Conservation (phyloP, 2,888 invertebrate species). For the Dioctria linearis region DNA sequence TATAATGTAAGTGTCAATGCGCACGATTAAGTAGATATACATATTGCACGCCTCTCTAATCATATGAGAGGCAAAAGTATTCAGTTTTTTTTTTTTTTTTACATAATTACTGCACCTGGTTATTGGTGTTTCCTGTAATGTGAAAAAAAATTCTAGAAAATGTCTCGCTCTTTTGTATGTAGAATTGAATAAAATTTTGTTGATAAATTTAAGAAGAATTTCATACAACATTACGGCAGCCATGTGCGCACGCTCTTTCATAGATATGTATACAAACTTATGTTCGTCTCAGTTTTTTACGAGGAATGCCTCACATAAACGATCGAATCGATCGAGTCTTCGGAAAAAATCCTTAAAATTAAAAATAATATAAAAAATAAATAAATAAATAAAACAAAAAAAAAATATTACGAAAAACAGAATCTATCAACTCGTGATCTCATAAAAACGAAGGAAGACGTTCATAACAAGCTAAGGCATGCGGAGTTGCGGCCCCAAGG, state of each 20-base stretch:
- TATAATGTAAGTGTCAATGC: constrained; percentile 26
- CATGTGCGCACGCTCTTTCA: no score
- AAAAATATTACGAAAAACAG: constrained; percentile 12
- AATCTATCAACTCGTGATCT: constrained; percentile 51
- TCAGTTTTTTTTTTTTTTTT: neutral
- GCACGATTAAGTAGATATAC: neutral
- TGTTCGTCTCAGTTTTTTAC: neutral
- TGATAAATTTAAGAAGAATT: neutral
- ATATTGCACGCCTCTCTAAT: neutral
- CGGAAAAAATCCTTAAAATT: constrained; percentile 31
- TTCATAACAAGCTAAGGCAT: constrained; percentile 22
- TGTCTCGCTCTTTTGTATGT: neutral
- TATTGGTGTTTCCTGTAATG: neutral
- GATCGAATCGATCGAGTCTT: neutral
- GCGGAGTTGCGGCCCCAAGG: constrained; percentile 34
- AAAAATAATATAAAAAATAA: constrained; percentile 13
- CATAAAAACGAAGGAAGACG: constrained; percentile 36
- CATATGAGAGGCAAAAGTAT: neutral
- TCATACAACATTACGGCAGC: neutral
- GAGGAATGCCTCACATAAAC: constrained; percentile 2
- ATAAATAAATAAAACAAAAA: neutral
- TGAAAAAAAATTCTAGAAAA: neutral
- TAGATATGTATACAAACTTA: no score
- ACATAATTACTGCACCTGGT: neutral
- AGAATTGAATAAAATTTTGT: no score